Evolutionary conservation across 2,113 vertebrate genomes (phyloP), one percentile per base, ranked within the genome.

Genomic region (Gambusia holbrooki): DNA sequence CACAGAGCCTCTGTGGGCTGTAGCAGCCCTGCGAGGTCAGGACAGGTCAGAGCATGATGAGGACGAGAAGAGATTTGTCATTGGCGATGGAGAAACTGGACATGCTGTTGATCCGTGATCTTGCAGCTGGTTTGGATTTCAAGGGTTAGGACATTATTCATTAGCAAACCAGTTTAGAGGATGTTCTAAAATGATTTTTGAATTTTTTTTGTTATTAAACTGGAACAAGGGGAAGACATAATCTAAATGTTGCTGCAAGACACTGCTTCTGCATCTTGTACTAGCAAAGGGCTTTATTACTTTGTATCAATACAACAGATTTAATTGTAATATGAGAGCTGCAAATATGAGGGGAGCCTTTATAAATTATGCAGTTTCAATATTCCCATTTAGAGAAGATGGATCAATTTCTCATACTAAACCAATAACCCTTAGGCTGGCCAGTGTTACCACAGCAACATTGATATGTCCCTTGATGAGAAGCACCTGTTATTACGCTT

Each of bases 301-400:
- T 64, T 62, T 30, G 63, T 37, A 0, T 33, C 13, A 65, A 78
- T 70, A 22, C 70, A 19, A 76, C 51, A 65, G 6, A n/a, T 48
- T 69, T 48, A 80, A 81, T 45, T 80, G 88, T 80, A 74, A 89
- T 35, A 62, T 65, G 85, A 87, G 82, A 30, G 22, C 28, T 30
- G 33, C 28, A n/a, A 67, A 42, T 72, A 30, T 4, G 1, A 28
- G n/a, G 10, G 25, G 15, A 37, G 62, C 12, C 62, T 66, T 32
- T 71, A 82, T 90, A 68, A 89, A 92, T 92, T 86, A 90, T 92
- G 88, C 92, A 91, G 87, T 80, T 87, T 87, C 85, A 86, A 76
- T 89, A 85, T 86, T 80, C 81, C 70, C 80, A 75, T 85, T 91
- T 88, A 84, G 84, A 54, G 63, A 87, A 48, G 80, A 85, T 71